These are phyloP conservation scores for Anguilla megastoma DNA, from an alignment of 2,797 vertebrate species.

Conservation along the genomic window DNA sequence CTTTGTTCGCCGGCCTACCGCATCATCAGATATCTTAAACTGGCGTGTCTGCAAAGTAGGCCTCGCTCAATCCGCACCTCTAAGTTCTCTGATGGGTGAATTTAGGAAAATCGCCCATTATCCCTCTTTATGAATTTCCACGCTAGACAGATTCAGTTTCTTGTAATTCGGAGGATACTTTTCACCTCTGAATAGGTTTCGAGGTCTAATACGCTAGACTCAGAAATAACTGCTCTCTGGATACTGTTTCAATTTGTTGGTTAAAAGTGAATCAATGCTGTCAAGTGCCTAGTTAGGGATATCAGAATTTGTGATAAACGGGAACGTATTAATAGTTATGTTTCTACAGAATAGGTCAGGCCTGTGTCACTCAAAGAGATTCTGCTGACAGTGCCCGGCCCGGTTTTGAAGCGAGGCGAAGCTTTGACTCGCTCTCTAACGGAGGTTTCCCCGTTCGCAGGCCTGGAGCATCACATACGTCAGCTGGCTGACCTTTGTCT, in stretches of 20 bases:
- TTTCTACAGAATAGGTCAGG: neutral
- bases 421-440: neutral
- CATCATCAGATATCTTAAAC: neutral
- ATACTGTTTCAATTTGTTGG: neutral
- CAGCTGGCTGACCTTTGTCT: slow-evolving; percentile 93
- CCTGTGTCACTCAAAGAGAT: neutral
- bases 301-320: neutral
- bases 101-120: neutral
- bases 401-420: neutral
- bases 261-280: neutral
- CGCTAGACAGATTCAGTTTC: neutral
- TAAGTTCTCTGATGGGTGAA: neutral
- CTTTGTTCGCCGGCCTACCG: neutral
- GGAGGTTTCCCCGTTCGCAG: slow-evolving; percentile 56
- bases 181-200: neutral
- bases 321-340: neutral
- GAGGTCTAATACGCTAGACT: neutral
- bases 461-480: slow-evolving; percentile 98
- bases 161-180: neutral
- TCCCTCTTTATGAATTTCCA: neutral
- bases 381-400: neutral
- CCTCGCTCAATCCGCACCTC: neutral
- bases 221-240: neutral
- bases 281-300: neutral
- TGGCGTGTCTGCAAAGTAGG: neutral